Percentiles rank a stretch among this genome's conserved stretches.
Evolutionary conservation across 2,113 vertebrate species (phyloP).

Genomic region (Copsychus sechellarum): DNA sequence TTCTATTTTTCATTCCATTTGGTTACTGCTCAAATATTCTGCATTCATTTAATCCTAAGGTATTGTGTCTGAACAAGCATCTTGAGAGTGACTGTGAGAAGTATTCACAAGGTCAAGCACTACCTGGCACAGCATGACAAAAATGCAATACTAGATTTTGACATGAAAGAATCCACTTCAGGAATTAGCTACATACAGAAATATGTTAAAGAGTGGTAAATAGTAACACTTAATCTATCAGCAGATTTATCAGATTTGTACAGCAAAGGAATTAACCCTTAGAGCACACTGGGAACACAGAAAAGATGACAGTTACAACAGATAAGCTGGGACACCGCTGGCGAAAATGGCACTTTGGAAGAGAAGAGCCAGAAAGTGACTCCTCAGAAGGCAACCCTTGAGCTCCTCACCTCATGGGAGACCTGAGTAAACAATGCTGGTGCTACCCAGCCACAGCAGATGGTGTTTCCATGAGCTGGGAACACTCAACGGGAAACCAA

Average conservation of each 20-base stretch:
- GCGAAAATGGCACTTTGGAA: background rate
- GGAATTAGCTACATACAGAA: background rate
- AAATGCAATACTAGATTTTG: background rate
- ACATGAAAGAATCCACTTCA: background rate
- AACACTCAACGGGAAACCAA: background rate
- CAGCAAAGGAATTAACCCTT: background rate
- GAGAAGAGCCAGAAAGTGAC: background rate
- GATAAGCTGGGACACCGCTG: background rate
- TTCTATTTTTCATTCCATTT: conserved; percentile 71
- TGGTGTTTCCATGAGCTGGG: accelerated
- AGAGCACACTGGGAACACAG: background rate
- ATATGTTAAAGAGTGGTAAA: background rate
- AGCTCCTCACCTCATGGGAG: background rate
- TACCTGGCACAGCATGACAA: conserved; percentile 10
- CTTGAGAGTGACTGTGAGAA: conserved; percentile 23
- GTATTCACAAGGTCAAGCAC: conserved; percentile 64
- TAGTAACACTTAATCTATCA: background rate
- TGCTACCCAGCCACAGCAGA: background rate
- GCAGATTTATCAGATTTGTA: background rate
- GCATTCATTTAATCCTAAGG: conserved; percentile 61
- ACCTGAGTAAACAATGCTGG: background rate
- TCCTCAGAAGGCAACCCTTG: background rate
- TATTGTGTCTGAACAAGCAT: conserved; percentile 16
- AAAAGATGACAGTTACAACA: background rate
- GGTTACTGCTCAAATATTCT: conserved; percentile 70